Evolutionary conservation across 2,113 vertebrate genomes (phyloP).

Genomic region (Ictalurus furcatus): DNA sequence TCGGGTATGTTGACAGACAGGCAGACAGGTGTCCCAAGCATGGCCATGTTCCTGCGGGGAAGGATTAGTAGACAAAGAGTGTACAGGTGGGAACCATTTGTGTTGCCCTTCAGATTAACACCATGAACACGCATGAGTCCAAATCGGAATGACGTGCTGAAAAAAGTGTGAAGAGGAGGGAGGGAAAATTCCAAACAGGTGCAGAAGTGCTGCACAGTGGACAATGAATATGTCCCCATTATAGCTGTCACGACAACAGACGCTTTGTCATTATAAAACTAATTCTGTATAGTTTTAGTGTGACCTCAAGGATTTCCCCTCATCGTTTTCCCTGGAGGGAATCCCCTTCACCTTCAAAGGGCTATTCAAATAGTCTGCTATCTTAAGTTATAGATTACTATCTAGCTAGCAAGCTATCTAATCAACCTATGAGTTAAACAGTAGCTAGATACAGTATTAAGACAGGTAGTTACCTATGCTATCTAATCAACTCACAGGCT

Average conservation of each 20-base stretch:
- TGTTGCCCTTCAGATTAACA: conserved; percentile 6
- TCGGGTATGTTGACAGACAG: conserved; percentile 38
- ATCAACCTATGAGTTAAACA: neutral
- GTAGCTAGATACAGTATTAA: neutral
- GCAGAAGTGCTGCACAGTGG: neutral
- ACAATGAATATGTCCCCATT: neutral
- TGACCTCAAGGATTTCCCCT: neutral
- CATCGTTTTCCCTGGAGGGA: neutral
- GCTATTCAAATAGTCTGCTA: neutral
- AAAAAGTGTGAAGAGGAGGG: conserved; percentile 23
- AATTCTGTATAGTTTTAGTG: neutral
- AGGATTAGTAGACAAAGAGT: neutral
- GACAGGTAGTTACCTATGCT: neutral
- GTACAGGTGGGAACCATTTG: conserved; percentile 18
- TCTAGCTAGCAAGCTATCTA: neutral
- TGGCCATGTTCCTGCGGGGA: conserved; percentile 14
- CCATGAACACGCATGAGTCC: neutral
- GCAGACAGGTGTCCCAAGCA: conserved; percentile 36
- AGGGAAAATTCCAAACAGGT: conserved; percentile 14
- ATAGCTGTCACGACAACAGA: conserved; percentile 11
- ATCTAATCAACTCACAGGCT: neutral
- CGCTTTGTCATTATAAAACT: neutral
- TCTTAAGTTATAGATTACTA: neutral
- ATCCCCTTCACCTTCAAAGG: neutral
- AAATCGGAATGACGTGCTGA: conserved; percentile 13